Conservation (phyloP, 1,140 invertebrate species). For the Dendroctonus valens region DNA sequence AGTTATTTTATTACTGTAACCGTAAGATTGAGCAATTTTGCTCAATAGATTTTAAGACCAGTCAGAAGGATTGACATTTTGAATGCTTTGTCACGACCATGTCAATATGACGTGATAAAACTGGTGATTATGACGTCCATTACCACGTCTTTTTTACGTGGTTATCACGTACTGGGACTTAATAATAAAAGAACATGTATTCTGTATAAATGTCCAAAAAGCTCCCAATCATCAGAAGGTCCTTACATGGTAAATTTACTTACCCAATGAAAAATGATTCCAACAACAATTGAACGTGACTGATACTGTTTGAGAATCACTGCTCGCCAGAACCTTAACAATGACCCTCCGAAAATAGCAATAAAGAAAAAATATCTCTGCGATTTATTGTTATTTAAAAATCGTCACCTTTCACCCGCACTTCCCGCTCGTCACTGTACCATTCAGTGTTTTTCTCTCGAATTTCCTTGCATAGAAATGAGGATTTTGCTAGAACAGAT, state of each 20-base stretch:
- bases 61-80: no score
- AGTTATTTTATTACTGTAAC: no score
- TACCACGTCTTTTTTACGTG: neutral
- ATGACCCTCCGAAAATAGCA: constrained; percentile 7
- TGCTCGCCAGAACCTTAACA: constrained; percentile 6
- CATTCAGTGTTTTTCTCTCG: constrained; percentile 18
- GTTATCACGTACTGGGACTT: neutral
- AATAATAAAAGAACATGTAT: neutral
- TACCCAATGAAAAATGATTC: no score
- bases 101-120: neutral
- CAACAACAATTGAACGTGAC: no score
- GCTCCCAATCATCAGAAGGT: neutral
- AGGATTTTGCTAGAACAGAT: constrained; percentile 7
- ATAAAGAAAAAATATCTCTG: constrained; percentile 24
- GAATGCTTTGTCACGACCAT: neutral
- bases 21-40: no score
- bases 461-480: constrained; percentile 17
- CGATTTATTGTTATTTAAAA: constrained; percentile 34
- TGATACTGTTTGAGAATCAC: constrained; percentile 1
- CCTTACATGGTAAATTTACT: neutral
- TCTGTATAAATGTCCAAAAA: neutral
- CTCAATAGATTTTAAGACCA: no score
- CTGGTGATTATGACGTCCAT: neutral
- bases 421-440: constrained; percentile 11
- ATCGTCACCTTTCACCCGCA: constrained; percentile 25